phyloP scores from a whole-genome alignment of 2,888 invertebrate genomes.

The Caradrina kadenii region DNA sequence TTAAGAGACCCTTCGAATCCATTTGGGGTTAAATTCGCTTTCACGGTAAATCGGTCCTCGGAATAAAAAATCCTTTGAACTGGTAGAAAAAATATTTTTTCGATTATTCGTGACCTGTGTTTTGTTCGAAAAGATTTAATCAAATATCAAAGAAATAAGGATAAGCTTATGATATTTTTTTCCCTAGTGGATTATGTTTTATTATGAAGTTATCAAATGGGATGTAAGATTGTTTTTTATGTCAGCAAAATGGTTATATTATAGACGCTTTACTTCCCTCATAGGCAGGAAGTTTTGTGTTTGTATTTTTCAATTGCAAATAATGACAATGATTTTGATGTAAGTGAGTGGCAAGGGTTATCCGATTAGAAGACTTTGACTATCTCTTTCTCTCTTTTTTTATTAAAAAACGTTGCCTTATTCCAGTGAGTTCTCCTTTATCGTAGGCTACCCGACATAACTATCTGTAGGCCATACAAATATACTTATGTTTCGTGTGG shows the following conservation, averaged over 20 bases:
- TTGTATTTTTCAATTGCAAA: not conserved
- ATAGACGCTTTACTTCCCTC: slow-evolving; percentile 10
- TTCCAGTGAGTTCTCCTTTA: too few species aligned
- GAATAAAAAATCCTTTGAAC: slow-evolving; percentile 78
- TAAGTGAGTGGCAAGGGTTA: too few species aligned
- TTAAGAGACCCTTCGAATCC: slow-evolving; percentile 73
- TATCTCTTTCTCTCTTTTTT: too few species aligned
- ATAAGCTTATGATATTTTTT: slow-evolving; percentile 69
- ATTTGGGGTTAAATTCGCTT: slow-evolving; percentile 82
- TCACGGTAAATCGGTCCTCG: slow-evolving; percentile 81
- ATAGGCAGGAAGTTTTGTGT: slow-evolving; percentile 4
- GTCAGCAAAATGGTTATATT: slow-evolving; percentile 33
- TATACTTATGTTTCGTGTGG: too few species aligned
- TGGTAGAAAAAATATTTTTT: slow-evolving; percentile 74
- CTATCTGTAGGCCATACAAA: too few species aligned
- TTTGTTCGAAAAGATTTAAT: slow-evolving; percentile 72
- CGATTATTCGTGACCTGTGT: slow-evolving; percentile 72
- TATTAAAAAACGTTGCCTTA: too few species aligned
- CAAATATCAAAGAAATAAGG: slow-evolving; percentile 48
- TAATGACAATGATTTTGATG: not conserved
- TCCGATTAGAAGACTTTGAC: too few species aligned
- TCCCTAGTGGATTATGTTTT: slow-evolving; percentile 68
- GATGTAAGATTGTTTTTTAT: slow-evolving; percentile 31
- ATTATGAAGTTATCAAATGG: slow-evolving; percentile 69
- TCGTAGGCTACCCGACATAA: too few species aligned